Base-by-base conservation (phyloP, 2,113 vertebrate species). In the Collichthys lucidus region DNA sequence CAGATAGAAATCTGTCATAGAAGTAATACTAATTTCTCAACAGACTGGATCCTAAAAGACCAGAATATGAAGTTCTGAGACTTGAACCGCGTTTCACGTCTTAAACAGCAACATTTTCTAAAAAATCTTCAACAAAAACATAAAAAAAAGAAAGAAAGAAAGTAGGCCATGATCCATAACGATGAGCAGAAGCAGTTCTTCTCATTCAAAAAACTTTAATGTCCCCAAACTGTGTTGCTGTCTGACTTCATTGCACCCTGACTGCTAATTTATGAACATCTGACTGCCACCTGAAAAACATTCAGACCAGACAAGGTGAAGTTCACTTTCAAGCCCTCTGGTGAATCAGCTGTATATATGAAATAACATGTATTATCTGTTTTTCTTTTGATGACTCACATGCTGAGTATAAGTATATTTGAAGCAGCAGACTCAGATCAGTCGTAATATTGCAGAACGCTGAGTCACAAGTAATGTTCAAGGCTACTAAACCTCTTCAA, bases 81-180 rank as follows among this genome's bases (percentile, higher is more conserved):
- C 52, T 10, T 26, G 6, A 40, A 40, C 7, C 20, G 35, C 15
- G 47, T 47, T 47, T 31, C 19, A 50, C n/a, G 24, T 46, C 26
- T 61, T 68, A 64, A 57, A 29, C 15, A 12, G 22, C 46, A 72
- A 59, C 60, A 80, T 31, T 46, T 42, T 74, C 50, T 49, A 12
- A 46, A 46, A 46, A 15, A 46, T 46, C 12, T 46, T 46, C 44
- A 46, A 15, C 11, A 71, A 71, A 63, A 73, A 20, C 50, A 15
- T 3, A 12, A 40, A 40, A 40, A 40, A 40, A 40, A 9, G 0
- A 40, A 40, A 40, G 7, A 40, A 8, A 40, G 35, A 40, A 82
- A 69, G 35, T 78, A 82, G 82, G 73, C 29, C 57, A 20, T 7
- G 50, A 40, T 80, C 57, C 22, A 83, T 66, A 70, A 66, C 52